phyloP scores from a whole-genome alignment of 2,113 vertebrate species.

The Seriola aureovittata region DNA sequence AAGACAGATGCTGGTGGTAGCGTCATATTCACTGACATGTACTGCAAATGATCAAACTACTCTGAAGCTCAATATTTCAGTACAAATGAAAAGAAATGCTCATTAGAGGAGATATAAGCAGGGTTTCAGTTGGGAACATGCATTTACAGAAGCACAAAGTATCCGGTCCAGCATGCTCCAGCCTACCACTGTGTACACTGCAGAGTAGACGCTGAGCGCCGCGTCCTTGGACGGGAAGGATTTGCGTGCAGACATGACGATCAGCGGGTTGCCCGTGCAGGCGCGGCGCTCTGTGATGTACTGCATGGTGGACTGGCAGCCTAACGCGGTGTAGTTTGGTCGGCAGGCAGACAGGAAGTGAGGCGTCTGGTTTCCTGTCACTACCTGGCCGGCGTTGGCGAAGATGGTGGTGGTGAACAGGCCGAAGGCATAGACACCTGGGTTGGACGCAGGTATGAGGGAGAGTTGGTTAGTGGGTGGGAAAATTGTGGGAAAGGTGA shows the following conservation, averaged over 20 bases:
- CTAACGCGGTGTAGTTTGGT: constrained; percentile 93
- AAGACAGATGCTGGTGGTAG: neutral
- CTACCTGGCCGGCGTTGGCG: constrained; percentile 92
- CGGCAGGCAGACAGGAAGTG: constrained; percentile 93
- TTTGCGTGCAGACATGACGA: constrained; percentile 88
- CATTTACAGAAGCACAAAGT: neutral
- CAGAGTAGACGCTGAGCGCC: constrained; percentile 89
- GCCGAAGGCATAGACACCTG: constrained; percentile 93
- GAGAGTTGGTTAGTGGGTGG: neutral
- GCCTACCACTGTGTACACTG: constrained; percentile 91
- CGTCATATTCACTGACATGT: neutral
- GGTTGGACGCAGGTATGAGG: neutral
- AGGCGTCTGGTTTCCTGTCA: constrained; percentile 92
- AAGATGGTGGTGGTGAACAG: constrained; percentile 94
- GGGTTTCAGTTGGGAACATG: neutral
- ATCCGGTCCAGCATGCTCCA: neutral
- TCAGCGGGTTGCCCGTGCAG: constrained; percentile 89
- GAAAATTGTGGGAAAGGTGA: neutral
- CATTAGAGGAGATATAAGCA: neutral
- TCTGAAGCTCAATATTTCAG: no score
- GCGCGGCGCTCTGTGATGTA: constrained; percentile 89
- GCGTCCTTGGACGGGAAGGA: constrained; percentile 94
- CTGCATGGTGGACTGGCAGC: constrained; percentile 86
- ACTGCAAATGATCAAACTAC: no score
- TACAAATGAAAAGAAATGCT: neutral